These are phyloP conservation scores for Lampropteryx suffumata DNA, from an alignment of 2,888 invertebrate species.

Conservation along the genomic window DNA sequence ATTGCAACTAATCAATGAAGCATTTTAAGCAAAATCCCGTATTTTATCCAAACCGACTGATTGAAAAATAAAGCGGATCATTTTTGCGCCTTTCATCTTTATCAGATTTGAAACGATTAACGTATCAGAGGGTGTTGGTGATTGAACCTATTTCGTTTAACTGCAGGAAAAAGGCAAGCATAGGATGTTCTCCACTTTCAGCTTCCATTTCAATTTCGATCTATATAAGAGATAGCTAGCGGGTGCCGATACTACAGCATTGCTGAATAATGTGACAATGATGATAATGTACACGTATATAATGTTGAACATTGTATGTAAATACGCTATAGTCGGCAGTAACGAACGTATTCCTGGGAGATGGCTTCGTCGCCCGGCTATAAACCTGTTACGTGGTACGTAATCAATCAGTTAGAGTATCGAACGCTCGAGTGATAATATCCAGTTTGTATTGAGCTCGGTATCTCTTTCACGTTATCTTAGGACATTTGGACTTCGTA, in stretches of 20 bases:
- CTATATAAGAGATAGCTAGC: no score
- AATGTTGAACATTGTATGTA: background rate
- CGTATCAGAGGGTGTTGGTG: background rate
- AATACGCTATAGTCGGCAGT: background rate
- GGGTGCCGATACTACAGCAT: no score
- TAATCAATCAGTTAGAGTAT: conserved; percentile 56
- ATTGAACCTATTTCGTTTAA: no score
- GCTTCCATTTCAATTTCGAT: no score
- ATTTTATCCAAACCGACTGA: conserved; percentile 17
- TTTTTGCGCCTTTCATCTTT: conserved; percentile 2
- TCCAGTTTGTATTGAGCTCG: conserved; percentile 50
- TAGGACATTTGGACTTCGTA: conserved; percentile 14
- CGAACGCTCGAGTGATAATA: conserved; percentile 41
- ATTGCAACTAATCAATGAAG: conserved; percentile 19
- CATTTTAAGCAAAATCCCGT: conserved; percentile 19
- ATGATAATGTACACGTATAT: no score
- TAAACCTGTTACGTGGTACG: conserved; percentile 37
- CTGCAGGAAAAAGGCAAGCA: no score
- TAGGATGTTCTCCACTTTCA: no score
- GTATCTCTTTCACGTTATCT: conserved; percentile 15
- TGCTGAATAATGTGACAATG: no score
- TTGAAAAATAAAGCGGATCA: conserved; percentile 27
- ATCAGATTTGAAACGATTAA: conserved; percentile 1
- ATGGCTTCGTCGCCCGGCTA: conserved; percentile 15
- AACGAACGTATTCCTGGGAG: conserved; percentile 12